phyloP scores from a whole-genome alignment of 1,140 invertebrate species.

The Radopholus similis region DNA sequence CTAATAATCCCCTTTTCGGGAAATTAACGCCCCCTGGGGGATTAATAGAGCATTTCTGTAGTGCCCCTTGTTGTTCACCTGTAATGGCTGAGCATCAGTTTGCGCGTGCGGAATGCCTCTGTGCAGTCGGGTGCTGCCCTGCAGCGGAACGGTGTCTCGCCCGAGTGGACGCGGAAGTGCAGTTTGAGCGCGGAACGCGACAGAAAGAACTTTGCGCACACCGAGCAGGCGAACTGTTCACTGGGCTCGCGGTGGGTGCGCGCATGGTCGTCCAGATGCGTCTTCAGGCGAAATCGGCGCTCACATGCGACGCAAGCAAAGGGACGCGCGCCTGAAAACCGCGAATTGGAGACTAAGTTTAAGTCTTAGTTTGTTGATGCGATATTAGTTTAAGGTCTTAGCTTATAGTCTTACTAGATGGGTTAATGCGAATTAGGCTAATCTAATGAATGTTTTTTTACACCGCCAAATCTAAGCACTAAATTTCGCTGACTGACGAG shows the following conservation, averaged over 20 bases:
- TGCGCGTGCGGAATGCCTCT: background rate
- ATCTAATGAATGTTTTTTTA: no score
- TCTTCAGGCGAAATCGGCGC: background rate
- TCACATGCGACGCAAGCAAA: background rate
- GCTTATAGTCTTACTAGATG: no score
- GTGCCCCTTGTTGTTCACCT: no score
- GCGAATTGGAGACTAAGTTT: background rate
- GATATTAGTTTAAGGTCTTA: no score
- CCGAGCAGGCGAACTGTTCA: background rate
- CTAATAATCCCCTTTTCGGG: no score
- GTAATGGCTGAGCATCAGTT: no score
- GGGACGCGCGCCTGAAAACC: conserved; percentile 3
- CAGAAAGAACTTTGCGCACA: conserved; percentile 6
- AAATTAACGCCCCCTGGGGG: no score
- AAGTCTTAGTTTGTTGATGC: background rate
- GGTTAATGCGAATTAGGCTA: no score
- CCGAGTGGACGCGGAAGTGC: conserved; percentile 6
- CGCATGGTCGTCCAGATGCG: background rate
- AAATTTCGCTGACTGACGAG: no score
- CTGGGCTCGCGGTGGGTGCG: background rate
- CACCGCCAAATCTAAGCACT: no score
- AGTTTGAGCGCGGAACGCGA: conserved; percentile 10
- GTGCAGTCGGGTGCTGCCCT: background rate
- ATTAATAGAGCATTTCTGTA: no score
- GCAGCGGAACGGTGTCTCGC: conserved; percentile 9